Evolutionary conservation across 2,113 vertebrate genomes (phyloP).

Genomic region (Progne subis): DNA sequence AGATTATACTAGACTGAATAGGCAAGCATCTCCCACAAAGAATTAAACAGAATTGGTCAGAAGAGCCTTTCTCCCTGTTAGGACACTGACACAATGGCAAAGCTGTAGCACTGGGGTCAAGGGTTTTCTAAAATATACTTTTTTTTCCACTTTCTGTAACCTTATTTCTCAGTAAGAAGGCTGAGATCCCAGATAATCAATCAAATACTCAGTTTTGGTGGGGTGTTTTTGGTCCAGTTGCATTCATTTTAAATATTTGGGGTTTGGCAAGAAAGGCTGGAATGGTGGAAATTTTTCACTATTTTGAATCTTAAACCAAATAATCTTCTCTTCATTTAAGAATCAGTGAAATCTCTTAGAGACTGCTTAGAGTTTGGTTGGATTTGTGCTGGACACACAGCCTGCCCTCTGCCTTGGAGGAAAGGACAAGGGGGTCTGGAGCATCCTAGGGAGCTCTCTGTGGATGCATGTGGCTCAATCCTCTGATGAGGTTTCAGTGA

Average conservation of each 20-base stretch:
- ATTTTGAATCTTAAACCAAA: not conserved
- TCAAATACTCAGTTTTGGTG: not conserved
- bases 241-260: conserved; percentile 33
- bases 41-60: not conserved
- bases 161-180: not conserved
- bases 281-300: not conserved
- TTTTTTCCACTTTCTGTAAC: not conserved
- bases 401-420: not conserved
- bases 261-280: not conserved
- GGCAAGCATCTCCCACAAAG: not conserved
- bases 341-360: not conserved
- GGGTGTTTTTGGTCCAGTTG: not conserved
- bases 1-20: not conserved
- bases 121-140: not conserved
- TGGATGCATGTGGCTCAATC: not conserved
- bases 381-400: not conserved
- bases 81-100: not conserved
- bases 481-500: not conserved
- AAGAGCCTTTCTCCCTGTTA: not conserved
- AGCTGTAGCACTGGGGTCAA: not conserved
- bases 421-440: not conserved
- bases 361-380: not conserved
- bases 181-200: not conserved
- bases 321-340: not conserved
- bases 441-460: not conserved